These are phyloP conservation scores for Heterohyrax brucei DNA, from an alignment of 2,797 vertebrate genomes.

Conservation along the genomic window DNA sequence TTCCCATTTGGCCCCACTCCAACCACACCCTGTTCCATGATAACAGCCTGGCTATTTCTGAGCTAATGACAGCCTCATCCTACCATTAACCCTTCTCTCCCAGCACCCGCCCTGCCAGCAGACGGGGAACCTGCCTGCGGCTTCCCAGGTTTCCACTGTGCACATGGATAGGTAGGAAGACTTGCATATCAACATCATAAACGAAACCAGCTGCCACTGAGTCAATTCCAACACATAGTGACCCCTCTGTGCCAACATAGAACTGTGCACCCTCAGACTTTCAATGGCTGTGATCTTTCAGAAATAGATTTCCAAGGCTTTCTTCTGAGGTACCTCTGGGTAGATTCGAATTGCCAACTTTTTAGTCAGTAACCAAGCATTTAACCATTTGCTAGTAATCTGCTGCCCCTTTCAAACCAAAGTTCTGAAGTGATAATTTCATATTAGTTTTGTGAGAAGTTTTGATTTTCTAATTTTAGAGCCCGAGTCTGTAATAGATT, in stretches of 20 bases:
- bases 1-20: constrained; percentile 50
- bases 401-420: background rate
- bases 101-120: background rate
- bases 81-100: background rate
- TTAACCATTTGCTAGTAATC: background rate
- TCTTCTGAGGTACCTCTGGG: background rate
- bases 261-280: too few relatives aligned
- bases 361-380: background rate
- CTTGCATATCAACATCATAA: background rate
- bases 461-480: constrained; percentile 29
- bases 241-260: background rate
- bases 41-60: constrained; percentile 10
- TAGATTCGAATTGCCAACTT: background rate
- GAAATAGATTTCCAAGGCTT: background rate
- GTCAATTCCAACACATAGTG: background rate
- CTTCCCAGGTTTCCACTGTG: background rate
- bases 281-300: background rate
- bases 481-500: background rate
- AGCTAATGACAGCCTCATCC: background rate
- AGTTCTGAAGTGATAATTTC: background rate
- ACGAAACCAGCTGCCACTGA: background rate
- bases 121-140: background rate
- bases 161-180: background rate
- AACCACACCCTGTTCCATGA: constrained; percentile 21
- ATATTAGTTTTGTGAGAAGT: background rate